phyloP scores from a whole-genome alignment of 2,797 vertebrate species.

The Micropoecilia bifurca region DNA sequence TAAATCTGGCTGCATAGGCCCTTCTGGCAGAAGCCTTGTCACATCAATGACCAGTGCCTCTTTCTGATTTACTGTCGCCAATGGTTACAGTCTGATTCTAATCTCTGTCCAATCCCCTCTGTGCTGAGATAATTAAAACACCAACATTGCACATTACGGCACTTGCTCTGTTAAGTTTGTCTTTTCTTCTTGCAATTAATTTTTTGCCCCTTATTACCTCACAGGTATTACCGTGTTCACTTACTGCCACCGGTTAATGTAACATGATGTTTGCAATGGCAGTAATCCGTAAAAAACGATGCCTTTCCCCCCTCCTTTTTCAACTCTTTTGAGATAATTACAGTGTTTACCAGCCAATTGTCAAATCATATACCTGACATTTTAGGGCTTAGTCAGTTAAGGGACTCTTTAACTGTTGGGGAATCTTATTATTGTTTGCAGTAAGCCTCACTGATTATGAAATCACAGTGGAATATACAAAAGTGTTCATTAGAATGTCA shows the following conservation, averaged over 20 bases:
- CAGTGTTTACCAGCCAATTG: constrained; percentile 66
- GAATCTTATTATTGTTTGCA: constrained; percentile 64
- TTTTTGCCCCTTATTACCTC: constrained; percentile 1
- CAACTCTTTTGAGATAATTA: constrained; percentile 63
- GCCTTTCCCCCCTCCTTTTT: background rate
- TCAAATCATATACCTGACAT: constrained; percentile 63
- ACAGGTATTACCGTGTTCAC: constrained; percentile 47
- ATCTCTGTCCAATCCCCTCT: constrained; percentile 60
- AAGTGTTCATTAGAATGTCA: constrained; percentile 75
- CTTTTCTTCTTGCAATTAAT: background rate
- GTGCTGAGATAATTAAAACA: constrained; percentile 73
- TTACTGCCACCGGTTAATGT: constrained; percentile 13
- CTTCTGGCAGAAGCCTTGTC: constrained; percentile 78
- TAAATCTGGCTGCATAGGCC: constrained; percentile 74
- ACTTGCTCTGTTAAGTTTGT: constrained; percentile 22
- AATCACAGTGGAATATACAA: constrained; percentile 70
- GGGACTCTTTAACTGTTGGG: constrained; percentile 65
- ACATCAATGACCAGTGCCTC: constrained; percentile 79
- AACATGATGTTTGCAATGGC: constrained; percentile 38
- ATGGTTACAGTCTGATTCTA: constrained; percentile 74
- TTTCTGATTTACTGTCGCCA: constrained; percentile 76
- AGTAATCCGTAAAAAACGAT: constrained; percentile 22
- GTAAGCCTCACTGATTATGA: constrained; percentile 70
- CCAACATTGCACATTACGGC: constrained; percentile 48
- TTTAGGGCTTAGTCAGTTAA: constrained; percentile 50